Evolutionary conservation across 2,797 vertebrate species (phyloP).

Genomic region (Myotis planiceps): DNA sequence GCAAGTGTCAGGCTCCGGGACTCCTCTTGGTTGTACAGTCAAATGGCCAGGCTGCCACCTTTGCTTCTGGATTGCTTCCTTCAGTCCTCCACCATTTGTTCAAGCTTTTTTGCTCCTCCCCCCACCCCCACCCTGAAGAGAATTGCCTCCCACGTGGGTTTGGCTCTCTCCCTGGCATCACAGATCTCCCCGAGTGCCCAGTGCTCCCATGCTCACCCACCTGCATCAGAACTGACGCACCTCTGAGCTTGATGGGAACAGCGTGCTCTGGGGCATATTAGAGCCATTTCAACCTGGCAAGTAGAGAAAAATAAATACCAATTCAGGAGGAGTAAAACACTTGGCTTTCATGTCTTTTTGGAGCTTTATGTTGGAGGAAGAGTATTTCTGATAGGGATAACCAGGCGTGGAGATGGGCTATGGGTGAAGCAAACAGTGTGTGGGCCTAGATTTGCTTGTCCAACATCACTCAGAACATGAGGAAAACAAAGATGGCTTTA

Average conservation of each 20-base stretch:
- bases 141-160: rapidly evolving
- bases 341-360: not conserved
- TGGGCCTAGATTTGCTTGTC: not conserved
- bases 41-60: not conserved
- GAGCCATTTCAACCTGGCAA: not conserved
- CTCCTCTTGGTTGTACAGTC: not conserved
- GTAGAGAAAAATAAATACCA: not conserved
- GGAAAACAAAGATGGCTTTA: not conserved
- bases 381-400: not conserved
- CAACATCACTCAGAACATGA: not conserved
- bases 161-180: not conserved
- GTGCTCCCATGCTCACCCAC: not conserved
- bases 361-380: not conserved
- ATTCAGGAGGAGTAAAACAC: not conserved
- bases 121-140: not conserved
- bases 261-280: not conserved
- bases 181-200: not conserved
- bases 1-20: too few relatives aligned
- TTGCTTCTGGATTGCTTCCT: not conserved
- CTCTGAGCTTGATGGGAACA: not conserved
- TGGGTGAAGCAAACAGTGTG: not conserved
- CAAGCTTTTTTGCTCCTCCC: not conserved
- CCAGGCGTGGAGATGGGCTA: rapidly evolving
- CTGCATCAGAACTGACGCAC: not conserved
- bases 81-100: not conserved